Conservation (phyloP, 2,113 vertebrate genomes). For the Zeus faber region DNA sequence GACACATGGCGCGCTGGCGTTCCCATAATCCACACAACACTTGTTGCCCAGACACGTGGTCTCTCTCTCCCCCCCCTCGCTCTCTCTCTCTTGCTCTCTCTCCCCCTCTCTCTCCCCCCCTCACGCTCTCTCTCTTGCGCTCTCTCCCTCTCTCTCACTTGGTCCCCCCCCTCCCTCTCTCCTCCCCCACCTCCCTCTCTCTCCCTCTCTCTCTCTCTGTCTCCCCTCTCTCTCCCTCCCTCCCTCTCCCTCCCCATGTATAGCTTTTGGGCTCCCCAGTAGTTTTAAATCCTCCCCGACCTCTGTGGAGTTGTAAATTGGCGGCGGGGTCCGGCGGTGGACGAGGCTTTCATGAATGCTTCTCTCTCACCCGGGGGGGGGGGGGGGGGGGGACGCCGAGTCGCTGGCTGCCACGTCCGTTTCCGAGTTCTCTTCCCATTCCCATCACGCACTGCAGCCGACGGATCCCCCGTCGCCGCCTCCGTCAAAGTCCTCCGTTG, state of each 20-base stretch:
- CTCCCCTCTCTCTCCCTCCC: neutral
- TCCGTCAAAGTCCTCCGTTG: too few species aligned
- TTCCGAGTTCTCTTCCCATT: too few species aligned
- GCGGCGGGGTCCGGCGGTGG: constrained; percentile 30
- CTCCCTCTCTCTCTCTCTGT: constrained; percentile 4
- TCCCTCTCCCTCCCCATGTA: too few species aligned
- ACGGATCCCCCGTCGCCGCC: too few species aligned
- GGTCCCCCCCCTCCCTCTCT: neutral
- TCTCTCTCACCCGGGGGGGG: constrained; percentile 19
- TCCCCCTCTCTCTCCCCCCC: constrained; percentile 2
- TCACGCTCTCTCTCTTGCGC: constrained; percentile 1
- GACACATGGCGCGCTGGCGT: constrained; percentile 45
- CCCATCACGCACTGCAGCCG: too few species aligned
- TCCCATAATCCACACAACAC: constrained; percentile 42
- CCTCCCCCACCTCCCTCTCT: neutral
- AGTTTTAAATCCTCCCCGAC: constrained; percentile 61
- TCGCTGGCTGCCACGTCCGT: too few species aligned
- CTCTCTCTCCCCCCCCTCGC: constrained; percentile 26
- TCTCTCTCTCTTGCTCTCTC: constrained; percentile 35
- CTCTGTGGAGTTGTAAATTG: constrained; percentile 51
- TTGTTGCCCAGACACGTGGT: constrained; percentile 38
- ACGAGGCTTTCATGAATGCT: constrained; percentile 27
- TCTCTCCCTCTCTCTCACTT: constrained; percentile 5
- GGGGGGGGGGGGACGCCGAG: constrained; percentile 51
- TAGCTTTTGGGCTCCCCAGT: constrained; percentile 43